phyloP scores from a whole-genome alignment of 2,888 invertebrate genomes.

The Philaethria dido region DNA sequence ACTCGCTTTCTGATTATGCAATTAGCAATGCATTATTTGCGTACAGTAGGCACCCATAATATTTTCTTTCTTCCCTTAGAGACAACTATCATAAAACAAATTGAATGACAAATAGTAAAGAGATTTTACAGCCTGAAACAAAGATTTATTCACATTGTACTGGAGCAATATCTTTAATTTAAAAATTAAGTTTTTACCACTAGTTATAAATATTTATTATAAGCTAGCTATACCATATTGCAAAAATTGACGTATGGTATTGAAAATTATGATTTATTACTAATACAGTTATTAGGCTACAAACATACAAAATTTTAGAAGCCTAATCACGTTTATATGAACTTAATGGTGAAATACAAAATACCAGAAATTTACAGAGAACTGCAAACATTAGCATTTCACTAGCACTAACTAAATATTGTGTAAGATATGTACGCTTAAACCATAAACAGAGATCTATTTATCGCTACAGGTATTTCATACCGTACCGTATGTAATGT shows the following conservation, averaged over 20 bases:
- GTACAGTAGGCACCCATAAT: too few relatives aligned
- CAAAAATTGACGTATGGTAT: background rate
- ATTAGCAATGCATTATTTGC: too few relatives aligned
- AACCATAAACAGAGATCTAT: background rate
- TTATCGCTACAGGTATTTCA: background rate
- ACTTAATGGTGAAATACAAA: background rate
- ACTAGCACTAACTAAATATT: background rate
- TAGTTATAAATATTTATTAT: too few relatives aligned
- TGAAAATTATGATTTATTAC: background rate
- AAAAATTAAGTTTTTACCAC: too few relatives aligned
- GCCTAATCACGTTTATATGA: conserved; percentile 1
- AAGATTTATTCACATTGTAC: too few relatives aligned
- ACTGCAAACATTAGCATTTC: background rate
- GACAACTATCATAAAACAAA: too few relatives aligned
- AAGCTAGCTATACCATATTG: background rate
- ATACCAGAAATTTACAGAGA: background rate
- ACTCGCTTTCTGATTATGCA: too few relatives aligned
- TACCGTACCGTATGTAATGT: background rate
- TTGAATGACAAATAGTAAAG: too few relatives aligned
- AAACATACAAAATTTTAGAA: background rate
- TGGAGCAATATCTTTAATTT: too few relatives aligned
- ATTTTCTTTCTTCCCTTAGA: too few relatives aligned
- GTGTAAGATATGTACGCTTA: background rate
- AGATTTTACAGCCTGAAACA: too few relatives aligned
- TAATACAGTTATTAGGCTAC: too few relatives aligned